Evolutionary conservation across 2,888 invertebrate species (phyloP), one percentile per base, ranked within the genome.

Genomic region (Steromphala cineraria): DNA sequence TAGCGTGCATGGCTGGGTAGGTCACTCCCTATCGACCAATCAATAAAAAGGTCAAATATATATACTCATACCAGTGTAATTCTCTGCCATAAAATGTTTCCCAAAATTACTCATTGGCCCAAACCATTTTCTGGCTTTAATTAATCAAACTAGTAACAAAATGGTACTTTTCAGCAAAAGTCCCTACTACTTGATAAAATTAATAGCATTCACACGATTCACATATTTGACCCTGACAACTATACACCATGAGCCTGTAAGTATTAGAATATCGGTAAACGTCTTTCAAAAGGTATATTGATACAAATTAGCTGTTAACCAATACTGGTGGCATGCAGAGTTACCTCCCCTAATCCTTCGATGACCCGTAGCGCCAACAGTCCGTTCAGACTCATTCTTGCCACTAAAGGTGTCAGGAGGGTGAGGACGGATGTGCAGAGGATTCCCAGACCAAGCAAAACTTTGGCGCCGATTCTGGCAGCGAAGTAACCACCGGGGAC

Each of bases 391-490:
- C 96, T 95, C n/a, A 95, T 92, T 75, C 95, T 94, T 0, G 97
- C 96, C 4, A 96, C 95, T 87, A 96, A 90, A 0, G 98, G 98
- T 0, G 97, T 97, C 4, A 97, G 89, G 0, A 97, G 90, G 0
- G 97, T 97, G 88, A 97, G 96, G 10, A 97, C 92, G 0, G 97
- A 96, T 0, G 97, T 97, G 17, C 96, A 96, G 0, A 97, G 94
- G 17, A 97, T 96, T 67, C 97, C 97, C 81, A 96, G 94, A 0
- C 96, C 96, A 21, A 97, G 94, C 0, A 97, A 95, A 94, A 96
- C 96, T 92, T 97, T 97, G n/a, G 97, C 98, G 17, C 97, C 97
- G 86, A 96, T 97, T 86, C 95, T 95, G 89, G 97, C 97, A 0
- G 97, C 96, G 40, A 97, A 91, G 89, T 89, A 91, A 1, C 93